Percentiles rank a stretch among this genome's conserved stretches.
phyloP scores from a whole-genome alignment of 1,140 invertebrate genomes.

The Trissolcus basalis region DNA sequence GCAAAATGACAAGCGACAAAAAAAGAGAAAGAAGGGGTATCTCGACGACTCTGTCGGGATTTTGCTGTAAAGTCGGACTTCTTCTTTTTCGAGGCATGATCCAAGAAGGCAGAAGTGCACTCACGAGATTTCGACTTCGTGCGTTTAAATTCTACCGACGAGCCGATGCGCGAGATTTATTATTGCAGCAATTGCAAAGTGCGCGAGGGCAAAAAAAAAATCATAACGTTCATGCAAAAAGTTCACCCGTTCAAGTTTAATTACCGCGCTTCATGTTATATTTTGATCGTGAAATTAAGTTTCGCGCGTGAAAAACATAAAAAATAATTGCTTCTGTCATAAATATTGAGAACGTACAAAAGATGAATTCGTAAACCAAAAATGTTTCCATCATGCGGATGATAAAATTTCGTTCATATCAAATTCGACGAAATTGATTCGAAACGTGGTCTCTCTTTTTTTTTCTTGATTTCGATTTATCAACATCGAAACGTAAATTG shows the following conservation, averaged over 20 bases:
- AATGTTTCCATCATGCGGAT: not conserved
- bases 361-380: not conserved
- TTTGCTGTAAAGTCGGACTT: constrained; percentile 50
- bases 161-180: constrained; percentile 57
- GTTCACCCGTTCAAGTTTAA: constrained; percentile 38
- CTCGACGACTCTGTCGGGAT: constrained; percentile 59
- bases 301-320: constrained; percentile 14
- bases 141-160: constrained; percentile 53
- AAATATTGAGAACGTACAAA: no score
- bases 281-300: constrained; percentile 39
- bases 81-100: constrained; percentile 52
- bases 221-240: constrained; percentile 17
- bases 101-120: constrained; percentile 52
- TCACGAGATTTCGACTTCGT: constrained; percentile 57
- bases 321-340: constrained; percentile 18
- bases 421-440: no score
- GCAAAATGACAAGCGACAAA: constrained; percentile 43
- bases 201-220: constrained; percentile 28
- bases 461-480: no score
- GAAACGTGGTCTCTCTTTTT: no score
- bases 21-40: constrained; percentile 33
- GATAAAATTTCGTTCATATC: not conserved
- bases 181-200: constrained; percentile 48
- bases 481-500: not conserved
- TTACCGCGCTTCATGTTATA: constrained; percentile 43